phyloP scores from a whole-genome alignment of 2,888 invertebrate species.

The Caenorhabditis imperialis region DNA sequence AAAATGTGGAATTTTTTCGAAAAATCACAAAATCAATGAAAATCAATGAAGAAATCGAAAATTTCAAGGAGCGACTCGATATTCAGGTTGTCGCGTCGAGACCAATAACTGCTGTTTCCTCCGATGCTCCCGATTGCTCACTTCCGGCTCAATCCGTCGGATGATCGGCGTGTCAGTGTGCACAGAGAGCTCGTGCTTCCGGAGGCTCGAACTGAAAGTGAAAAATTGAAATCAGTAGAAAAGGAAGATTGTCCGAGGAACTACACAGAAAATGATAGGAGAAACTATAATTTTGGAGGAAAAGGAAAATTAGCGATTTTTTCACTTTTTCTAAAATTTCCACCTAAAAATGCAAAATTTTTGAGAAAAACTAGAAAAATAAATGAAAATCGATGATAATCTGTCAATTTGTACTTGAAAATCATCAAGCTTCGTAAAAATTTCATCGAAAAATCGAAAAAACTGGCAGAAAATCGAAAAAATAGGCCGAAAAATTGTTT shows the following conservation, averaged over 20 bases:
- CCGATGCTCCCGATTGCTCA: constrained; percentile 9
- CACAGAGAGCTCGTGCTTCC: constrained; percentile 64
- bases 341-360: neutral
- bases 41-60: neutral
- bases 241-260: too few relatives aligned
- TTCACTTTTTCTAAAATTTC: neutral
- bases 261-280: too few relatives aligned
- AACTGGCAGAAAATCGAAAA: too few relatives aligned
- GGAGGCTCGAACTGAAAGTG: constrained; percentile 63
- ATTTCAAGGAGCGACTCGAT: neutral
- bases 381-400: too few relatives aligned
- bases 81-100: neutral
- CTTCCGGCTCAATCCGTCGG: constrained; percentile 1
- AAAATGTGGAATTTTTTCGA: too few relatives aligned
- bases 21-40: too few relatives aligned
- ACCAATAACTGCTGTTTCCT: constrained; percentile 16
- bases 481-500: too few relatives aligned
- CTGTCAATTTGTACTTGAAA: too few relatives aligned
- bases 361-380: neutral
- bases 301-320: too few relatives aligned
- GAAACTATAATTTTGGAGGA: too few relatives aligned
- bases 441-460: too few relatives aligned
- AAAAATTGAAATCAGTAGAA: neutral
- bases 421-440: too few relatives aligned
- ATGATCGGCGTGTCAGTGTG: constrained; percentile 33